phyloP scores from a whole-genome alignment of 1,140 invertebrate genomes.

The Psilanteris sp. region DNA sequence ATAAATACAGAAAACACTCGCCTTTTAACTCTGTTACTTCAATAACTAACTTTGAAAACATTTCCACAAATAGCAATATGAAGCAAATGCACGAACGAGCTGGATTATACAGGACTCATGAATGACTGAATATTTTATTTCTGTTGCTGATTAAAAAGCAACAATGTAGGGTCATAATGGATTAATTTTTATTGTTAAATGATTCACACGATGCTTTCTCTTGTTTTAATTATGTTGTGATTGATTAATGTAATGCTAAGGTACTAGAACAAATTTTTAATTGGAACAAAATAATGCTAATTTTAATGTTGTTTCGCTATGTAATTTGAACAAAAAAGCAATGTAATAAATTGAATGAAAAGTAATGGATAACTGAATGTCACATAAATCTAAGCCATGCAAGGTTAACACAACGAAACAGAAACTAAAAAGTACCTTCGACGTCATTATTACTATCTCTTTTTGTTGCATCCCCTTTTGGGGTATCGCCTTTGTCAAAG shows the following conservation, averaged over 20 bases:
- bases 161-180: slow-evolving; percentile 4
- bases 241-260: slow-evolving; percentile 12
- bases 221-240: not conserved
- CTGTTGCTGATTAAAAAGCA: slow-evolving; percentile 1
- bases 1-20: slow-evolving; percentile 18
- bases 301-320: not conserved
- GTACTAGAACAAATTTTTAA: not conserved
- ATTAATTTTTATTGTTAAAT: slow-evolving; percentile 9
- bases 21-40: too few species aligned
- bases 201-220: not conserved
- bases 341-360: too few species aligned
- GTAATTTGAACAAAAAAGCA: slow-evolving; percentile 8
- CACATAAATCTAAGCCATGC: slow-evolving; percentile 47
- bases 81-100: slow-evolving; percentile 28
- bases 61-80: slow-evolving; percentile 2
- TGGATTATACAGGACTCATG: slow-evolving; percentile 8
- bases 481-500: slow-evolving; percentile 72
- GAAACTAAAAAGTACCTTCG: slow-evolving; percentile 72
- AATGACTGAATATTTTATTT: slow-evolving; percentile 1
- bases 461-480: slow-evolving; percentile 73
- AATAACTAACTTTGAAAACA: too few species aligned
- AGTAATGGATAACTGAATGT: slow-evolving; percentile 32
- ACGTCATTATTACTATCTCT: slow-evolving; percentile 74
- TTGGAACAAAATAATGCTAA: not conserved
- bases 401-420: slow-evolving; percentile 61